Base-by-base conservation (phyloP, 2,797 vertebrate species). In the Toxotes lorentzi region DNA sequence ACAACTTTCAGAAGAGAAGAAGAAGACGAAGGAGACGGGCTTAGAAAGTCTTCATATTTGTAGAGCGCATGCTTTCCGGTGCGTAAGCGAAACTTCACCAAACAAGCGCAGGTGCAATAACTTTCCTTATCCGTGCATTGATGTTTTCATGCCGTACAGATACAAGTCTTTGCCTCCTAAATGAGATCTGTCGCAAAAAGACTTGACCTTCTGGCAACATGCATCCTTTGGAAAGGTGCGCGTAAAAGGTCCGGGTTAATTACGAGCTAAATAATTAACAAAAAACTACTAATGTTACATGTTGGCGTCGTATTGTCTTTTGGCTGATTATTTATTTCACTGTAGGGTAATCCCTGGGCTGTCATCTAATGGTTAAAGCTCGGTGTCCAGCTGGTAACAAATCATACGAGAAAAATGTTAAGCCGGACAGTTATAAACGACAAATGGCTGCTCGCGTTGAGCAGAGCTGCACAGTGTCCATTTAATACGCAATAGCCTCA, bases 241-340 rank as follows among this genome's bases (percentile, higher is more conserved):
- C 78, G 68, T 81, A 80, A 82, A 83, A 63, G 73, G 56, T 77
- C 59, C 67, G 0, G 17, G 54, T 72, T 73, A 65, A 86, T 76
- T 73, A 56, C 53, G 74, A 40, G 40, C 58, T 92, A 59, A 91
- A 85, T 88, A 89, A 91, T 93, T 87, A 45, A 89, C 59, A 65
- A 74, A 53, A 30, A 82, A 53, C 68, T 56, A n/a, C 79, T 91
- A 70, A 23, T 64, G 79, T 91, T 89, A 89, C 87, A 89, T 60
- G 24, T 71, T 80, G 65, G 86, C 67, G 73, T 90, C 87, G 43
- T 23, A 64, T 86, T 86, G 40, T 78, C 63, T 24, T 50, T 72
- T 53, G 65, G 63, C 16, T 23, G n/a, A 59, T 72, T 72, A 27
- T 71, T 48, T 68, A 30, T 72, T 64, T 77, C 35, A 70, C 27